These are phyloP conservation scores for Athene cunicularia DNA, from an alignment of 2,113 vertebrate genomes.

Conservation along the genomic window DNA sequence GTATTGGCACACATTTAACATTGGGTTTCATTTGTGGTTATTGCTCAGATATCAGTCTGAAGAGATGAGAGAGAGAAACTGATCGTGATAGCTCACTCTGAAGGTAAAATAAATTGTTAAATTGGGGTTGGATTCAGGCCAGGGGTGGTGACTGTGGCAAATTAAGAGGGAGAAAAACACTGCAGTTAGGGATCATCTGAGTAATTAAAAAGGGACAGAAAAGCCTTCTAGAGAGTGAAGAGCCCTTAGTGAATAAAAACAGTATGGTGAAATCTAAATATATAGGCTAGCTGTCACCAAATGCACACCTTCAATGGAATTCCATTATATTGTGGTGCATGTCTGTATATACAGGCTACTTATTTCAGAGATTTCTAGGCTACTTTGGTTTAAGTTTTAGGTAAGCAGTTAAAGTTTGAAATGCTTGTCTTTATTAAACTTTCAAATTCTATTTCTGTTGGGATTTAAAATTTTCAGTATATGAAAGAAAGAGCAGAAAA, in stretches of 20 bases:
- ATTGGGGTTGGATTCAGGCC: not conserved
- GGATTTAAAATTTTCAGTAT: not conserved
- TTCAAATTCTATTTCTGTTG: not conserved
- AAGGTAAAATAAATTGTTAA: not conserved
- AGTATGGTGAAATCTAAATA: not conserved
- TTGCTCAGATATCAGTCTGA: not conserved
- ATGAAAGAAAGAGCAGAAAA: not conserved
- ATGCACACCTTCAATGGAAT: not conserved
- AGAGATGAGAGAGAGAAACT: not conserved
- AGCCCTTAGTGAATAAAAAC: not conserved
- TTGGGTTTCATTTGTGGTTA: not conserved
- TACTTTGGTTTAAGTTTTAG: not conserved
- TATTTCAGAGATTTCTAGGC: not conserved
- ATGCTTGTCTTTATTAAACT: not conserved
- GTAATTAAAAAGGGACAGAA: not conserved
- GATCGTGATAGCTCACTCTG: not conserved
- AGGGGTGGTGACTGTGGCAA: not conserved
- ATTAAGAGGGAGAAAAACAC: not conserved
- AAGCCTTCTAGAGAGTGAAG: not conserved
- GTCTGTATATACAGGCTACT: not conserved
- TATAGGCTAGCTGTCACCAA: not conserved
- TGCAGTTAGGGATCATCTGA: not conserved
- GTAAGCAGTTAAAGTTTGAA: not conserved
- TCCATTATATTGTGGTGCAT: not conserved
- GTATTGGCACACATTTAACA: not conserved